A percentile compares a stretch with the other conserved stretches of the same genome.
phyloP scores from a whole-genome alignment of 2,888 invertebrate species.

The Megastigmus dorsalis region DNA sequence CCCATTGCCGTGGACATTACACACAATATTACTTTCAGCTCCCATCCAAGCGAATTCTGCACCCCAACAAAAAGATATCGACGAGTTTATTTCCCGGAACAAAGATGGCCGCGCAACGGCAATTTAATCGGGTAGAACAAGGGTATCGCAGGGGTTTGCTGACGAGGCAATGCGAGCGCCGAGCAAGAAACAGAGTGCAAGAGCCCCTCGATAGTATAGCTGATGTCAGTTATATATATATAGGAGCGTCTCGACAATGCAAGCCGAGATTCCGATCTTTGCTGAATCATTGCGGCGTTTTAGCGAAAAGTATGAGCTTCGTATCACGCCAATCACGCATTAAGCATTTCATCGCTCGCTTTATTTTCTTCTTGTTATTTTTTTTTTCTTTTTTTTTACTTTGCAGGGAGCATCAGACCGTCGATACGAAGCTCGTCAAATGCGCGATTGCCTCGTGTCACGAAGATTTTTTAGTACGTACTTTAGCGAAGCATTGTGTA shows the following conservation, averaged over 20 bases:
- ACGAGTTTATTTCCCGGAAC: slow-evolving; percentile 7
- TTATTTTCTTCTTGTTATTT: too few species aligned
- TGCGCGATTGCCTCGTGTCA: too few species aligned
- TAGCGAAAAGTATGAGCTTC: not conserved
- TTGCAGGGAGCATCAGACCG: too few species aligned
- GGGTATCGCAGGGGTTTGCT: slow-evolving; percentile 6
- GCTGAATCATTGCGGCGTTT: slow-evolving; percentile 44
- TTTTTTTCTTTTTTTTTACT: too few species aligned
- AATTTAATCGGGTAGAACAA: slow-evolving; percentile 25
- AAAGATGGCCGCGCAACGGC: slow-evolving; percentile 3
- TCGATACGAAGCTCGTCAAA: too few species aligned
- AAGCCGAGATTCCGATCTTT: slow-evolving; percentile 39
- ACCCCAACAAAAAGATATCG: not conserved
- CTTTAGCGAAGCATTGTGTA: too few species aligned
- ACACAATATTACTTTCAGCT: too few species aligned
- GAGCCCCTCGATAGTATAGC: not conserved
- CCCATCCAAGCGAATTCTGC: too few species aligned
- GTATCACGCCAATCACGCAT: not conserved
- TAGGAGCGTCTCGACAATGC: slow-evolving; percentile 12
- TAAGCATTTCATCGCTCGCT: not conserved
- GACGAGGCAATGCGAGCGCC: not conserved
- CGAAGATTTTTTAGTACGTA: too few species aligned
- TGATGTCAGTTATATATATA: too few species aligned
- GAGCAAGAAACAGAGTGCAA: not conserved
- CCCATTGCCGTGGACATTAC: too few species aligned